These are phyloP conservation scores for Pygoscelis adeliae DNA, from an alignment of 2,113 vertebrate genomes.

Conservation along the genomic window DNA sequence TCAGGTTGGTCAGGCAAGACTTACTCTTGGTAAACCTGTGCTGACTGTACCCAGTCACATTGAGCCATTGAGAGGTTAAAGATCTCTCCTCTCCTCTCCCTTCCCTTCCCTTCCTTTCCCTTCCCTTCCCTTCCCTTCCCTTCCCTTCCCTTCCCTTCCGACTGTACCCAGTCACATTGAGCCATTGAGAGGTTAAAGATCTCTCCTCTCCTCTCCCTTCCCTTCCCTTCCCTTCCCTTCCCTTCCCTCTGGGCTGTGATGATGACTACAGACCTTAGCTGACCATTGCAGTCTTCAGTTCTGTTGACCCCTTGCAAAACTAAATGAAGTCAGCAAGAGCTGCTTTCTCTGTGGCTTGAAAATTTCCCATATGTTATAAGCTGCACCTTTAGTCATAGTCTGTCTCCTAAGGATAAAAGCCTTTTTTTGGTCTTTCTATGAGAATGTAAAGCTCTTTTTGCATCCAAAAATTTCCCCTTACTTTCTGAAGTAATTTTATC, in stretches of 20 bases:
- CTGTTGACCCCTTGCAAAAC: not conserved
- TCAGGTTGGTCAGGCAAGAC: not conserved
- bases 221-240: not conserved
- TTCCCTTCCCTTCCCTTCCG: too few species aligned
- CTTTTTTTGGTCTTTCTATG: not conserved
- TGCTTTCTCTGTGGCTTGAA: not conserved
- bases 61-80: not conserved
- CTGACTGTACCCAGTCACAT: not conserved
- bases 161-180: not conserved
- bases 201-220: not conserved
- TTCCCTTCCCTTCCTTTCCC: too few species aligned
- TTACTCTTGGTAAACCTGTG: not conserved
- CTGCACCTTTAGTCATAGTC: not conserved
- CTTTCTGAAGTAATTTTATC: not conserved
- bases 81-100: not conserved
- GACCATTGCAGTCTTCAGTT: not conserved
- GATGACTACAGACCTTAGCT: not conserved
- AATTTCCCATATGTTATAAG: not conserved
- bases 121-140: too few species aligned
- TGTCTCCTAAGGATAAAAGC: not conserved
- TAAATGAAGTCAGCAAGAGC: not conserved
- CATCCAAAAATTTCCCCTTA: not conserved
- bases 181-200: not conserved
- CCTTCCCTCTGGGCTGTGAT: not conserved
- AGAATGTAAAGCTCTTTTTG: not conserved